A percentile compares a stretch with the other conserved stretches of the same genome.
Evolutionary conservation across 2,113 vertebrate genomes (phyloP).

Genomic region (Caretta caretta): DNA sequence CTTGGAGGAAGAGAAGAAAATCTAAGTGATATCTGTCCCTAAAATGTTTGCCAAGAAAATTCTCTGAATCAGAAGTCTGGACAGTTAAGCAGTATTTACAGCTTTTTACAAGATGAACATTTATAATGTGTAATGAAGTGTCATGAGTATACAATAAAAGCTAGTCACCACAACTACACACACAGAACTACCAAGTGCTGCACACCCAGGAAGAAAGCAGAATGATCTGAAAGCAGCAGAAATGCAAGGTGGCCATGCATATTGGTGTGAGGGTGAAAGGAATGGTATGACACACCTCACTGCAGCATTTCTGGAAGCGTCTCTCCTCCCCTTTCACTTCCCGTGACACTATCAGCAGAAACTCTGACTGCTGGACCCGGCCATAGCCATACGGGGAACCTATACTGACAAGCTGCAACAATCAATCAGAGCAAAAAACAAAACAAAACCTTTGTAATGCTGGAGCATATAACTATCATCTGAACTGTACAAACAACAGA

Average conservation of each 20-base stretch:
- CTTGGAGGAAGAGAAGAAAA: slow-evolving; percentile 32
- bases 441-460: slow-evolving; percentile 69
- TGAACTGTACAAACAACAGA: slow-evolving; percentile 43
- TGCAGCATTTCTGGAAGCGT: slow-evolving; percentile 89
- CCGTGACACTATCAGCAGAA: slow-evolving; percentile 96
- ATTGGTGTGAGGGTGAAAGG: slow-evolving; percentile 77
- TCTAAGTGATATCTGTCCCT: neutral
- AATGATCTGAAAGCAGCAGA: slow-evolving; percentile 71
- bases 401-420: slow-evolving; percentile 96
- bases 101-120: slow-evolving; percentile 50
- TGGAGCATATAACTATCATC: slow-evolving; percentile 41
- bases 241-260: slow-evolving; percentile 83
- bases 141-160: slow-evolving; percentile 39
- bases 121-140: slow-evolving; percentile 57
- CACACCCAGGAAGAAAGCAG: slow-evolving; percentile 67
- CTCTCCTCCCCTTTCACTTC: slow-evolving; percentile 93
- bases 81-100: neutral
- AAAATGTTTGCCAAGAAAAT: slow-evolving; percentile 3
- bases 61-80: neutral
- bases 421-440: slow-evolving; percentile 82
- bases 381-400: slow-evolving; percentile 85
- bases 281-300: slow-evolving; percentile 91
- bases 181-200: slow-evolving; percentile 55
- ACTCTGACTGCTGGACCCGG: slow-evolving; percentile 94
- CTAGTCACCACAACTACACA: slow-evolving; percentile 62